Evolutionary conservation across 2,113 vertebrate genomes (phyloP).

Genomic region (Tupaia chinensis): DNA sequence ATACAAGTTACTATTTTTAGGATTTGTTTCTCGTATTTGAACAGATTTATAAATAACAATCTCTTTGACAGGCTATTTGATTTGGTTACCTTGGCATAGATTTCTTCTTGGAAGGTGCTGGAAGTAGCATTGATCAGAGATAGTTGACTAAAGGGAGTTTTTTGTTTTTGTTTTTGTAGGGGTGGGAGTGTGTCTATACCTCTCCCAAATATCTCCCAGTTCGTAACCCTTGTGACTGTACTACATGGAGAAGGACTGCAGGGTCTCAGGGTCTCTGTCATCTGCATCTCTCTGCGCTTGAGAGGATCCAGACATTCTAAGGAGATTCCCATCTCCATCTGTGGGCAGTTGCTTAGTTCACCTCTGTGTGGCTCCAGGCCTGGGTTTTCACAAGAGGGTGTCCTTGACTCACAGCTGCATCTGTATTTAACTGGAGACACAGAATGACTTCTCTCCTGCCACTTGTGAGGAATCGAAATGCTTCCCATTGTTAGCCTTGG

Average conservation of each 20-base stretch:
- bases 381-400: background rate
- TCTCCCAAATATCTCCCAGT: background rate
- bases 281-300: background rate
- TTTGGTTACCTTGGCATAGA: slow-evolving; percentile 39
- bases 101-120: slow-evolving; percentile 9
- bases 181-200: background rate
- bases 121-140: background rate
- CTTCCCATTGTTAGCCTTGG: background rate
- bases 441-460: background rate
- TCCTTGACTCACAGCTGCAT: background rate
- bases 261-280: background rate
- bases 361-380: background rate
- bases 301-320: background rate
- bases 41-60: slow-evolving; percentile 5
- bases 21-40: background rate
- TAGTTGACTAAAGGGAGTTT: slow-evolving; percentile 9
- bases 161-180: background rate
- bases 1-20: slow-evolving; percentile 22
- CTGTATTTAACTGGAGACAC: background rate
- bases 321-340: background rate
- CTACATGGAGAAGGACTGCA: background rate
- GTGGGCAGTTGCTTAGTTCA: background rate
- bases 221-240: background rate
- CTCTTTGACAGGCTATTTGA: background rate
- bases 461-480: background rate